Conservation (phyloP, 2,888 invertebrate species). For the Ypsolopha scabrella region DNA sequence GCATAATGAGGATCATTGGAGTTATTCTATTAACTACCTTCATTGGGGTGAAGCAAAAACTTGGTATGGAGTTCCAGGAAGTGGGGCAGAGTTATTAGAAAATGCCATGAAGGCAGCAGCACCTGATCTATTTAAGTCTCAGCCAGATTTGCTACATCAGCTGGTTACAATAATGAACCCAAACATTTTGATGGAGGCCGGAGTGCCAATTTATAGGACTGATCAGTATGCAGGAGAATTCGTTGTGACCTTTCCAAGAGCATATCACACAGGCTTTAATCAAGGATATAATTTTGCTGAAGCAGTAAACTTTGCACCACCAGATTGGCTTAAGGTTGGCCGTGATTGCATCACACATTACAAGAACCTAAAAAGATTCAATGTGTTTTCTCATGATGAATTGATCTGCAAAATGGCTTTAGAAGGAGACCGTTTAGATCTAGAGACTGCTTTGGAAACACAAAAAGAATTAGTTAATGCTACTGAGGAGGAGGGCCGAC, state of each 20-base stretch:
- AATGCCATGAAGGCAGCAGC: constrained; percentile 77
- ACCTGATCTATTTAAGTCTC: constrained; percentile 79
- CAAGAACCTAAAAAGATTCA: constrained; percentile 75
- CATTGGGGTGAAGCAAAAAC: constrained; percentile 88
- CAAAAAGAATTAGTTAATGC: constrained; percentile 76
- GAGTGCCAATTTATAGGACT: constrained; percentile 71
- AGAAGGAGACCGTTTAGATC: constrained; percentile 74
- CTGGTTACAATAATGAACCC: constrained; percentile 85
- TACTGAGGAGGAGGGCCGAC: constrained; percentile 59
- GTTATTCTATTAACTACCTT: constrained; percentile 84
- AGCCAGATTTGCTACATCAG: constrained; percentile 83
- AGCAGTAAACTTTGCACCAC: constrained; percentile 87
- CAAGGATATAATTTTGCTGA: constrained; percentile 87
- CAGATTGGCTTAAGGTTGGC: constrained; percentile 82
- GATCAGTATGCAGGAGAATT: constrained; percentile 86
- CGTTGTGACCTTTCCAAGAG: constrained; percentile 82
- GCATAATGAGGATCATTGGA: constrained; percentile 90
- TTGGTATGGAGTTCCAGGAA: constrained; percentile 84
- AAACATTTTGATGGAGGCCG: constrained; percentile 74
- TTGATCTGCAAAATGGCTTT: constrained; percentile 81
- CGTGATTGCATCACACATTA: constrained; percentile 79
- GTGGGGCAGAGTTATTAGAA: constrained; percentile 77
- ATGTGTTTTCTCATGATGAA: constrained; percentile 86
- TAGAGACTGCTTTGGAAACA: constrained; percentile 75
- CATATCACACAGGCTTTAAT: constrained; percentile 86